These are phyloP conservation scores for Melinaea marsaeus DNA, from an alignment of 2,888 invertebrate species.

Conservation along the genomic window DNA sequence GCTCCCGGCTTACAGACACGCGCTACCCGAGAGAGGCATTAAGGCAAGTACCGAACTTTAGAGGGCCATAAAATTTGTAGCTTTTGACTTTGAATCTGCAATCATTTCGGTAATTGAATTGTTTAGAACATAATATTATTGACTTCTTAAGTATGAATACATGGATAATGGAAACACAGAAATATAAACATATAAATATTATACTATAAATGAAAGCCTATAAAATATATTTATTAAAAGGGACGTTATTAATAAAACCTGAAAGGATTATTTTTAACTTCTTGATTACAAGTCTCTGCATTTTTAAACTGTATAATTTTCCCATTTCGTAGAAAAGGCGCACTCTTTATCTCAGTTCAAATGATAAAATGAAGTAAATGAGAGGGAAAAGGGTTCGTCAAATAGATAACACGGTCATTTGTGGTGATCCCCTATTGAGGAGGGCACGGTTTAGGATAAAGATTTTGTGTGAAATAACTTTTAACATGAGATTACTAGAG, in stretches of 20 bases:
- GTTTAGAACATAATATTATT: slow-evolving; percentile 2
- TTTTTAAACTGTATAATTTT: not conserved
- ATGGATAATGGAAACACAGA: not conserved
- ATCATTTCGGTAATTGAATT: slow-evolving; percentile 13
- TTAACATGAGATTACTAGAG: not conserved
- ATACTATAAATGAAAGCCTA: not conserved
- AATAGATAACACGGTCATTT: slow-evolving; percentile 3
- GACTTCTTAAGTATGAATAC: not conserved
- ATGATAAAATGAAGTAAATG: slow-evolving; percentile 5
- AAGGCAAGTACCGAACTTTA: slow-evolving; percentile 11
- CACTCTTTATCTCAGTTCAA: not conserved
- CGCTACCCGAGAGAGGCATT: slow-evolving; percentile 13
- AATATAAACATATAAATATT: not conserved
- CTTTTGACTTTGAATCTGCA: slow-evolving; percentile 13
- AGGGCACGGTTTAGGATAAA: not conserved
- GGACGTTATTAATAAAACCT: too few species aligned
- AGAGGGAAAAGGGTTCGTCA: slow-evolving; percentile 4
- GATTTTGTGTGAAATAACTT: not conserved
- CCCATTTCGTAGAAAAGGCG: not conserved
- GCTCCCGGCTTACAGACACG: not conserved
- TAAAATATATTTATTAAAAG: too few species aligned
- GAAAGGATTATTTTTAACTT: not conserved
- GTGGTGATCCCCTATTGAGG: not conserved
- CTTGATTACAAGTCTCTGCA: not conserved
- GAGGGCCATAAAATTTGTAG: slow-evolving; percentile 18